A percentile compares a stretch with the other conserved stretches of the same genome.
phyloP scores from a whole-genome alignment of 1,140 invertebrate species.

The Arion vulgaris region DNA sequence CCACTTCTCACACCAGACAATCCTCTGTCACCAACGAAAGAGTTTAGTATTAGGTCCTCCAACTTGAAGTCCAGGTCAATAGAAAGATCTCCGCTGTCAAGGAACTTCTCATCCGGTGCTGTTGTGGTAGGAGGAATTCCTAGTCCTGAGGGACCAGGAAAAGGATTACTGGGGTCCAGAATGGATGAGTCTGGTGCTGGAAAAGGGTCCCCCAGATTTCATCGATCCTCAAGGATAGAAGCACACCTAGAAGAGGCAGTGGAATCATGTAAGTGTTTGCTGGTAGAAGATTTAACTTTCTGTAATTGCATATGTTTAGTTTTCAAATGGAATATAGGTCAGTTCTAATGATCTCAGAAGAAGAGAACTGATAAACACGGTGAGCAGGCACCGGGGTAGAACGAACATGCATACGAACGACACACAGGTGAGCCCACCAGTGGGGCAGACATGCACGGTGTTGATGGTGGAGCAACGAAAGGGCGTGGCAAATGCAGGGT shows the following conservation, averaged over 20 bases:
- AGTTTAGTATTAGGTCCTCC: slow-evolving; percentile 45
- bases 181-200: slow-evolving; percentile 17
- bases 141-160: slow-evolving; percentile 2
- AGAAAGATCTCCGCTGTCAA: slow-evolving; percentile 16
- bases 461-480: no score
- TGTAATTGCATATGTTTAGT: no score
- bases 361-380: no score
- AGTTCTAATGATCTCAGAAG: no score
- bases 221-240: slow-evolving; percentile 54
- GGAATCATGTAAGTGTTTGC: slow-evolving; percentile 42
- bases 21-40: slow-evolving; percentile 53
- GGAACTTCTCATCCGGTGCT: neutral
- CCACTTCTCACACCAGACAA: slow-evolving; percentile 49
- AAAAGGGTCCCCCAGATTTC: slow-evolving; percentile 47
- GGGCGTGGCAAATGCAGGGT: no score
- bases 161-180: neutral
- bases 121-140: slow-evolving; percentile 11
- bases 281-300: no score
- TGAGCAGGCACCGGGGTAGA: no score
- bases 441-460: no score
- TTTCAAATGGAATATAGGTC: no score
- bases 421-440: no score
- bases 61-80: neutral
- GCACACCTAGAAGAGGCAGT: slow-evolving; percentile 49
- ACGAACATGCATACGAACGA: no score